Evolutionary conservation across 2,888 invertebrate species (phyloP).

Genomic region (Holacanthella duospinosa): DNA sequence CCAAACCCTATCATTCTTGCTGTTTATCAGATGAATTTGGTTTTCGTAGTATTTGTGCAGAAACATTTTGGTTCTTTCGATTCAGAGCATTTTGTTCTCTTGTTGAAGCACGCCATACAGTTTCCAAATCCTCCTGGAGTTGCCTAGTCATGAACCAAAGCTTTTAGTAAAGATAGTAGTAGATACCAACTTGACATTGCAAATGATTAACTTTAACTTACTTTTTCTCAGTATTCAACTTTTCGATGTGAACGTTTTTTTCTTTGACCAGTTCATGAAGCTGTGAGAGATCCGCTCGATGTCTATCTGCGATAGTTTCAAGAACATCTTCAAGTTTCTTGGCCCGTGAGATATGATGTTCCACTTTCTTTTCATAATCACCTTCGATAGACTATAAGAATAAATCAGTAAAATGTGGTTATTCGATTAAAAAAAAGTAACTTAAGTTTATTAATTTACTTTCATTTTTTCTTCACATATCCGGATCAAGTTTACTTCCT

Average conservation of each 20-base stretch:
- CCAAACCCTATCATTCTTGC: no score
- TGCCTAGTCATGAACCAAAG: conserved; percentile 18
- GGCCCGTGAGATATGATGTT: conserved; percentile 12
- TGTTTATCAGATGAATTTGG: not conserved
- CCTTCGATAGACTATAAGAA: conserved; percentile 27
- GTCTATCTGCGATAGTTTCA: conserved; percentile 18
- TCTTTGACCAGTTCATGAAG: conserved; percentile 26
- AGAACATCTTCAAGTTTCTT: conserved; percentile 25
- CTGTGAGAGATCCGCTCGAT: conserved; percentile 21
- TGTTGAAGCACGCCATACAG: conserved; percentile 33
- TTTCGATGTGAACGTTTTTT: conserved; percentile 25
- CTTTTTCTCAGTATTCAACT: conserved; percentile 28
- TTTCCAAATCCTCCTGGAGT: conserved; percentile 29
- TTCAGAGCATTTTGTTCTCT: no score
- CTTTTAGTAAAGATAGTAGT: not conserved
- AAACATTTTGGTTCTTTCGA: no score
- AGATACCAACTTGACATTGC: conserved; percentile 2
- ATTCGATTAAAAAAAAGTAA: not conserved
- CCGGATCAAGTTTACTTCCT: conserved; percentile 28
- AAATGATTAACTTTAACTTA: conserved; percentile 9
- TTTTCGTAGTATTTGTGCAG: not conserved
- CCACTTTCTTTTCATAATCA: conserved; percentile 24
- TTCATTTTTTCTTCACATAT: conserved; percentile 32
- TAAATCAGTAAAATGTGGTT: not conserved
- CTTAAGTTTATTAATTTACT: conserved; percentile 14